These are phyloP conservation scores for Xenopus borealis DNA, from an alignment of 2,113 vertebrate genomes.

Conservation along the genomic window DNA sequence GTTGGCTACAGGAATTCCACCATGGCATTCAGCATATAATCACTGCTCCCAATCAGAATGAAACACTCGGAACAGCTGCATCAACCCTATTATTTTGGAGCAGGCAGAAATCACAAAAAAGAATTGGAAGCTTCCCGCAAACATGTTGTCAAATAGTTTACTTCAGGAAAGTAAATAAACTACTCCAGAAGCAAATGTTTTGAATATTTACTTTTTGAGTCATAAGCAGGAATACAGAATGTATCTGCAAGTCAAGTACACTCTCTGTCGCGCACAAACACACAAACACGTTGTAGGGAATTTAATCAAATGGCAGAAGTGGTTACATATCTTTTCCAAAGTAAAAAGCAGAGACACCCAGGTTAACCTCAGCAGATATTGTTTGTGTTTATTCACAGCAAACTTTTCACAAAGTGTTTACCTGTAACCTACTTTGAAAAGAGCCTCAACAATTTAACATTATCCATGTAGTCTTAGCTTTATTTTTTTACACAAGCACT, in stretches of 20 bases:
- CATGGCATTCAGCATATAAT: slow-evolving; percentile 30
- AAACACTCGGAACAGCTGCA: slow-evolving; percentile 35
- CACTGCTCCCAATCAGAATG: slow-evolving; percentile 21
- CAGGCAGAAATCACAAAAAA: slow-evolving; percentile 31
- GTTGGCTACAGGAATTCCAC: slow-evolving; percentile 36
- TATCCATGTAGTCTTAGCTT: too few species aligned
- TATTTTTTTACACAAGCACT: too few species aligned
- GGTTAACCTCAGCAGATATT: too few species aligned
- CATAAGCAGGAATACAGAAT: slow-evolving; percentile 20
- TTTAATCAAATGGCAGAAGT: too few species aligned
- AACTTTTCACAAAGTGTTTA: too few species aligned
- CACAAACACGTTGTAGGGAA: background rate
- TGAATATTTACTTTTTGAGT: slow-evolving; percentile 37
- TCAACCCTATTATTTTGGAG: slow-evolving; percentile 17
- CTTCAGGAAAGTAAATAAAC: slow-evolving; percentile 44
- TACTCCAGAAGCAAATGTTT: slow-evolving; percentile 45
- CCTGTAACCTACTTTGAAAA: too few species aligned
- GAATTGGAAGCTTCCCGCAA: slow-evolving; percentile 41
- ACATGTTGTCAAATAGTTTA: slow-evolving; percentile 48
- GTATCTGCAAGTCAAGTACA: slow-evolving; percentile 1
- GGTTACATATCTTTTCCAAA: too few species aligned
- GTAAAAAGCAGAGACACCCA: too few species aligned
- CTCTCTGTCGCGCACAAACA: background rate
- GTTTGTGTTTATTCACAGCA: too few species aligned
- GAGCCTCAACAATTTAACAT: too few species aligned